A percentile compares a stretch with the other conserved stretches of the same genome.
Conservation (phyloP, 2,888 invertebrate species). For the Tenthredo scrophulariae region DNA sequence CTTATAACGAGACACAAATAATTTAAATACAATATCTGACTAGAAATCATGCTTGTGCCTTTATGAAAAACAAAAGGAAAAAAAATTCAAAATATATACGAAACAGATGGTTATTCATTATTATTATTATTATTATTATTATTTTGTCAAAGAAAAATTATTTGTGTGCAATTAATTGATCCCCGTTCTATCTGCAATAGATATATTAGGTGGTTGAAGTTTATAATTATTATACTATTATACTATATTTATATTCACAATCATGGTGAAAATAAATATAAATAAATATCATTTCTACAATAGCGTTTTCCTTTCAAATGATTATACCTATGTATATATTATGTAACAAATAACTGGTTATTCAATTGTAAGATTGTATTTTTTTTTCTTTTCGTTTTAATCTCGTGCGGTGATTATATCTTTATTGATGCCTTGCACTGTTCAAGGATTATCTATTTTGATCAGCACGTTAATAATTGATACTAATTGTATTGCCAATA, state of each 20-base stretch:
- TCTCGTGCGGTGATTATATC: neutral
- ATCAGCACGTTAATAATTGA: conserved; percentile 9
- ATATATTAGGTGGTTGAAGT: conserved; percentile 20
- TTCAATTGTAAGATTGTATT: neutral
- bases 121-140: no score
- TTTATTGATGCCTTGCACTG: conserved; percentile 2
- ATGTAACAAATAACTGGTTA: neutral
- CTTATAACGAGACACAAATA: conserved; percentile 1
- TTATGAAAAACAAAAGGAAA: neutral
- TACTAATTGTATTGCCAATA: conserved; percentile 42
- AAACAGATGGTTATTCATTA: neutral
- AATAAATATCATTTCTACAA: conserved; percentile 2
- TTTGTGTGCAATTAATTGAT: conserved; percentile 42
- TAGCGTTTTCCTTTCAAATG: neutral
- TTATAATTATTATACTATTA: neutral
- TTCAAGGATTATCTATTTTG: neutral
- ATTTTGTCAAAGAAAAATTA: neutral
- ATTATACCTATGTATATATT: neutral
- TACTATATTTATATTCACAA: neutral
- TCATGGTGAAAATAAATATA: neutral
- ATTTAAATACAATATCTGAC: conserved; percentile 38
- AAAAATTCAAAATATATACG: neutral
- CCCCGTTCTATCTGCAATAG: conserved; percentile 27
- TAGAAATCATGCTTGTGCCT: conserved; percentile 48
- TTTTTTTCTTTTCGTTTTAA: neutral